phyloP scores from a whole-genome alignment of 2,888 invertebrate species.

The Thecophora atra region DNA sequence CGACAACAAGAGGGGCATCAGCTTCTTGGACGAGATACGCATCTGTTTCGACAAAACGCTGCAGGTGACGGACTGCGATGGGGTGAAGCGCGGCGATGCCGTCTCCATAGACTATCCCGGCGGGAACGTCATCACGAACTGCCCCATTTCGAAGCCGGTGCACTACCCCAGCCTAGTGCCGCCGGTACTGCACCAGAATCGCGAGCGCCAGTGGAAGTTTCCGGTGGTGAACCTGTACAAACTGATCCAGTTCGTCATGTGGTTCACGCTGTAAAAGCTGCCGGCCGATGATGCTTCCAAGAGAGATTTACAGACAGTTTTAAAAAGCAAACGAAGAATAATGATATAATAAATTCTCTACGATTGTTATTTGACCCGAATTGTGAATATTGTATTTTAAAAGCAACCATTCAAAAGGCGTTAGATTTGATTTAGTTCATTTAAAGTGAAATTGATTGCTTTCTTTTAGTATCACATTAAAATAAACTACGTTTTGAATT shows the following conservation, averaged over 20 bases:
- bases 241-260: constrained; percentile 70
- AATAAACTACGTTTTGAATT: too few relatives aligned
- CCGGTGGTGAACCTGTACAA: constrained; percentile 69
- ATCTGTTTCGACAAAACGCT: constrained; percentile 78
- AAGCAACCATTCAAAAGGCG: too few relatives aligned
- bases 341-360: too few relatives aligned
- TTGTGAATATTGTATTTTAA: too few relatives aligned
- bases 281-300: background rate
- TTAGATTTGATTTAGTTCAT: too few relatives aligned
- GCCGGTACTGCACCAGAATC: constrained; percentile 45
- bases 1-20: constrained; percentile 69
- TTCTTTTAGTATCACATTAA: too few relatives aligned
- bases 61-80: constrained; percentile 74
- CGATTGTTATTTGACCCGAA: too few relatives aligned
- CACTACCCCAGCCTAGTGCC: constrained; percentile 70
- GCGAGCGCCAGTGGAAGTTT: constrained; percentile 61
- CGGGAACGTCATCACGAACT: constrained; percentile 71
- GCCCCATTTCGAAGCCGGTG: constrained; percentile 68
- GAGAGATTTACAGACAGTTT: background rate
- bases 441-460: too few relatives aligned
- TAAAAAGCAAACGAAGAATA: background rate
- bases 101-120: constrained; percentile 56
- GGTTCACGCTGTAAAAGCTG: constrained; percentile 70
- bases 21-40: constrained; percentile 75
- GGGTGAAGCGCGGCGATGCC: constrained; percentile 62